Evolutionary conservation across 2,797 vertebrate genomes (phyloP).

Genomic region (Coilia nasus): DNA sequence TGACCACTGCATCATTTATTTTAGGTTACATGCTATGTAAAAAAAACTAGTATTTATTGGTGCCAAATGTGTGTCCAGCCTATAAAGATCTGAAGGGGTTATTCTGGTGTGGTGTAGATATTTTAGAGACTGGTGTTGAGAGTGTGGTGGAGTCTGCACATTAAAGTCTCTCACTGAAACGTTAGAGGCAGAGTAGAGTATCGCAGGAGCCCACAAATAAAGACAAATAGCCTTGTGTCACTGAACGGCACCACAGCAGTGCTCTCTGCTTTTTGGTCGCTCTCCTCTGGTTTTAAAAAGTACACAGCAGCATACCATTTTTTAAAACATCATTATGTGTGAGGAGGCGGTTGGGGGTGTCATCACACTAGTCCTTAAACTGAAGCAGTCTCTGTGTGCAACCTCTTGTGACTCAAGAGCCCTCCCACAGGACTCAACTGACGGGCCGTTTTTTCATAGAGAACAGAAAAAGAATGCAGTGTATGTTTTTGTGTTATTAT

Average conservation of each 20-base stretch:
- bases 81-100: background rate
- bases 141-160: background rate
- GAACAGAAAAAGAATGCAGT: background rate
- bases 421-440: constrained; percentile 4
- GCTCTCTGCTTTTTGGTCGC: constrained; percentile 45
- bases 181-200: constrained; percentile 19
- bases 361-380: constrained; percentile 43
- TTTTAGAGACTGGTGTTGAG: background rate
- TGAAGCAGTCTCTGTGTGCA: constrained; percentile 43
- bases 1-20: background rate
- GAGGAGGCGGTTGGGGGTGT: constrained; percentile 44
- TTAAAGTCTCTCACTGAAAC: background rate
- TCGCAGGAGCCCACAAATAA: constrained; percentile 56
- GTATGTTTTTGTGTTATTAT: background rate
- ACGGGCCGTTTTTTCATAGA: background rate
- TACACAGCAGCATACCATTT: constrained; percentile 58
- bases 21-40: background rate
- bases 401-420: constrained; percentile 43
- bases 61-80: background rate
- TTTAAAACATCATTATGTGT: constrained; percentile 58
- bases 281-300: constrained; percentile 62
- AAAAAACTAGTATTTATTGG: background rate
- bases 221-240: constrained; percentile 62
- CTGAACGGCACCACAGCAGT: constrained; percentile 44
- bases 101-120: background rate